Evolutionary conservation across 37 sponge, comb jelly and placozoan genomes (phyloP).

Genomic region (Agelas oroides): DNA sequence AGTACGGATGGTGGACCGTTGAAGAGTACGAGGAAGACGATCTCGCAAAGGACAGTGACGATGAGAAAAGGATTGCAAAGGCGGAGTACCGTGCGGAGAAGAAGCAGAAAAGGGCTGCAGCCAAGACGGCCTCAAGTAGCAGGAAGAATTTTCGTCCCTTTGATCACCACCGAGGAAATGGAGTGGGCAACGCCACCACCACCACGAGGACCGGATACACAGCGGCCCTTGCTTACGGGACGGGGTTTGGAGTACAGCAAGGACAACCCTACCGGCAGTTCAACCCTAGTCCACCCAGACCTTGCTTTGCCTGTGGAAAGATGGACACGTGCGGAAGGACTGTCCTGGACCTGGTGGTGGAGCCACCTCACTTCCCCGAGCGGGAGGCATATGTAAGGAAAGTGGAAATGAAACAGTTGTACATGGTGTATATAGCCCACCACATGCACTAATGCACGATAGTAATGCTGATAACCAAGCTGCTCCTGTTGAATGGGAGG

Average conservation of each 20-base stretch:
- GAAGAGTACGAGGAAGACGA: neutral
- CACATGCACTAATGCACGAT: no score
- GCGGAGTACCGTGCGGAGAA: slow-evolving; percentile 12
- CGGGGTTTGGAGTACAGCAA: neutral
- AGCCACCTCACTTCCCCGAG: no score
- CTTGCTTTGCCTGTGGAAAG: slow-evolving; percentile 2
- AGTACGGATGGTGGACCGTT: neutral
- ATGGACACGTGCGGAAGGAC: neutral
- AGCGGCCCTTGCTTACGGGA: neutral
- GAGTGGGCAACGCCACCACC: no score
- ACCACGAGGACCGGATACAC: no score
- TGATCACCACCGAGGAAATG: no score
- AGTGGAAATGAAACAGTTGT: no score
- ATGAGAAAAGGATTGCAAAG: slow-evolving; percentile 7
- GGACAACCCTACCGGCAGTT: neutral
- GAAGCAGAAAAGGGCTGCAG: neutral
- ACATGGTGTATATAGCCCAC: no score
- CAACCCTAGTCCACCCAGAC: neutral
- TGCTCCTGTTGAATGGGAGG: no score
- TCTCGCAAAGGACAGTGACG: slow-evolving; percentile 9
- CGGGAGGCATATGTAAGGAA: no score
- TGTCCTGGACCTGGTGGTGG: neutral
- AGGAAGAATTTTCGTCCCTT: no score
- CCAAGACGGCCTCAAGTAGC: no score
- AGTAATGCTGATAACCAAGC: no score